phyloP scores from a whole-genome alignment of 2,888 invertebrate species.

The Agelastica alni region DNA sequence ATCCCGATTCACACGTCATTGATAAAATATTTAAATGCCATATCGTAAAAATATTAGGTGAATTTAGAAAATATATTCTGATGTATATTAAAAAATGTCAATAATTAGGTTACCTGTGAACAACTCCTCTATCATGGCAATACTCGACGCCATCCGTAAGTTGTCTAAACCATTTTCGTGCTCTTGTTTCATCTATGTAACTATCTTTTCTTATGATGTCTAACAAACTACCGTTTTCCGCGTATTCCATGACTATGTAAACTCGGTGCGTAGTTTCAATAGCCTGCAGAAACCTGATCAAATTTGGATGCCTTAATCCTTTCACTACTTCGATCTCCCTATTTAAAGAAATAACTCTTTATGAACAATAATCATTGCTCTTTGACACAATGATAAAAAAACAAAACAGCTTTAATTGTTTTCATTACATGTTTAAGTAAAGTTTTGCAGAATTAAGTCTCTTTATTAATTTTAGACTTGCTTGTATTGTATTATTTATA shows the following conservation, averaged over 20 bases:
- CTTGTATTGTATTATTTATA: too few relatives aligned
- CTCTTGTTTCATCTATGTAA: constrained; percentile 69
- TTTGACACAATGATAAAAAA: too few relatives aligned
- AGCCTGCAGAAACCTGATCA: constrained; percentile 80
- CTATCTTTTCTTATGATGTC: constrained; percentile 76
- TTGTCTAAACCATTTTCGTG: constrained; percentile 74
- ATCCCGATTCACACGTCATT: too few relatives aligned
- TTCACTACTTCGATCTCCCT: constrained; percentile 80
- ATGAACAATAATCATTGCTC: too few relatives aligned
- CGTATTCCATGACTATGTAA: constrained; percentile 84
- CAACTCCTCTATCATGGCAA: constrained; percentile 78
- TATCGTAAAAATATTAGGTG: too few relatives aligned
- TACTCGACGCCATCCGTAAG: constrained; percentile 76
- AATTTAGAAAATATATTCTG: too few relatives aligned
- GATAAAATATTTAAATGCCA: too few relatives aligned
- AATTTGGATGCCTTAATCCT: constrained; percentile 76
- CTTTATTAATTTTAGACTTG: too few relatives aligned
- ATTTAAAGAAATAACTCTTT: neutral
- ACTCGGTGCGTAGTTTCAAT: constrained; percentile 86
- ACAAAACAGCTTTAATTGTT: too few relatives aligned
- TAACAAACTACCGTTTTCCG: constrained; percentile 77
- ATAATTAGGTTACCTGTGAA: constrained; percentile 77
- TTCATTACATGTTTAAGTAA: too few relatives aligned
- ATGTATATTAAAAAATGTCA: too few relatives aligned
- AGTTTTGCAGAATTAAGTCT: too few relatives aligned